These are phyloP conservation scores for Balaenoptera acutorostrata DNA, from an alignment of 2,113 vertebrate genomes.

Conservation along the genomic window DNA sequence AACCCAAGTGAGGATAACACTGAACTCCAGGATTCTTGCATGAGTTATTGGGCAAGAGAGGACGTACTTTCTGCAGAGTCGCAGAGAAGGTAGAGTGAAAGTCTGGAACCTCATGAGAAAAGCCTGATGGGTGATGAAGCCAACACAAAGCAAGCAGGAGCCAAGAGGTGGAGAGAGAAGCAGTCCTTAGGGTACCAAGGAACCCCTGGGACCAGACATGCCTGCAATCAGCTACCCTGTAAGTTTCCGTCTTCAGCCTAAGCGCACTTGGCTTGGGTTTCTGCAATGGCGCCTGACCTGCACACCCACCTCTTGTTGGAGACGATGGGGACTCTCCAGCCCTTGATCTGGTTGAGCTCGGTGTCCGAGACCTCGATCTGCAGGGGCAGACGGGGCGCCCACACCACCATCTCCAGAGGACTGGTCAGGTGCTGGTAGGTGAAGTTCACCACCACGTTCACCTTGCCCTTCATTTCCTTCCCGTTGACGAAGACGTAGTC, in stretches of 20 bases:
- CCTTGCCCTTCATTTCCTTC: conserved; percentile 92
- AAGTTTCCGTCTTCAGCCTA: accelerated
- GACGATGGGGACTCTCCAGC: conserved; percentile 92
- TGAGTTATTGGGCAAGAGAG: accelerated
- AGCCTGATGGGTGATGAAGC: accelerated
- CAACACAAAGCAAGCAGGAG: neutral
- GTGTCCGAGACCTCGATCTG: conserved; percentile 94
- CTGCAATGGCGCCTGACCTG: accelerated
- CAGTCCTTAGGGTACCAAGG: accelerated
- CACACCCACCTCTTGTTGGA: conserved; percentile 88
- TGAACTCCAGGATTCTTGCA: neutral
- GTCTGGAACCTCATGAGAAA: neutral
- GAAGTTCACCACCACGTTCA: conserved; percentile 89
- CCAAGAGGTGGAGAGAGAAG: neutral
- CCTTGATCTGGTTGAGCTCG: conserved; percentile 95
- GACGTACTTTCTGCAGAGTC: neutral
- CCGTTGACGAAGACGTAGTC: conserved; percentile 95
- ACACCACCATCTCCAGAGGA: conserved; percentile 90
- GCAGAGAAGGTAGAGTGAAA: neutral
- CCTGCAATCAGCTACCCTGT: accelerated
- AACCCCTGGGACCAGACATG: neutral
- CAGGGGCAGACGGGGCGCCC: conserved; percentile 92
- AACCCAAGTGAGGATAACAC: neutral
- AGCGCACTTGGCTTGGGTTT: accelerated
- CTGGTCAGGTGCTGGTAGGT: conserved; percentile 93